phyloP scores from a whole-genome alignment of 1,140 invertebrate species.

The Drosophila kepulauana region DNA sequence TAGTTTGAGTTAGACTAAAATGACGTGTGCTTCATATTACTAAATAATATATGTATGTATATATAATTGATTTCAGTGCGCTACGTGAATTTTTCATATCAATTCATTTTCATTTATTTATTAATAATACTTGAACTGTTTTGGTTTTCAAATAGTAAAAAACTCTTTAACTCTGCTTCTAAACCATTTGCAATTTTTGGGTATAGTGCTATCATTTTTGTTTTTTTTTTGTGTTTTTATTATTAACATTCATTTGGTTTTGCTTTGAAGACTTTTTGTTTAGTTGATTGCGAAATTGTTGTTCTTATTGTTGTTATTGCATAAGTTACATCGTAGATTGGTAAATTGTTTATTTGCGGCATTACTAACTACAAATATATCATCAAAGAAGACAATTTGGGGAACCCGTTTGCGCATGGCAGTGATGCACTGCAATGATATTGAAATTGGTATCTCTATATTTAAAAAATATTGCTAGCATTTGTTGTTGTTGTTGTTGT shows the following conservation, averaged over 20 bases:
- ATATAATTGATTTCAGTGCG: slow-evolving; percentile 51
- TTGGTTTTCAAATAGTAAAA: slow-evolving; percentile 42
- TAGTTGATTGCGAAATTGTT: slow-evolving; percentile 59
- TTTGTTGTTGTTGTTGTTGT: slow-evolving; percentile 18
- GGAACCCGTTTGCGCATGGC: slow-evolving; percentile 76
- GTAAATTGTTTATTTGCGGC: slow-evolving; percentile 33
- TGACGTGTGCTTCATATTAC: slow-evolving; percentile 39
- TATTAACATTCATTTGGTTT: neutral
- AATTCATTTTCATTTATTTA: slow-evolving; percentile 28
- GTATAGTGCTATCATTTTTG: slow-evolving; percentile 10
- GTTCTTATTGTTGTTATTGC: slow-evolving; percentile 57
- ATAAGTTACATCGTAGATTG: slow-evolving; percentile 73
- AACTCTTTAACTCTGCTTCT: slow-evolving; percentile 20
- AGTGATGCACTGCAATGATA: slow-evolving; percentile 82
- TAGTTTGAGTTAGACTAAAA: slow-evolving; percentile 27
- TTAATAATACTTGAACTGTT: slow-evolving; percentile 69
- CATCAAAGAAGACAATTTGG: slow-evolving; percentile 69
- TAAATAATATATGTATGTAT: slow-evolving; percentile 18
- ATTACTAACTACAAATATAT: slow-evolving; percentile 31
- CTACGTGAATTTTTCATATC: slow-evolving; percentile 36
- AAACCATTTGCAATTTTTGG: slow-evolving; percentile 38
- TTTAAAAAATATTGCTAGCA: slow-evolving; percentile 15
- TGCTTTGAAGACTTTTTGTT: slow-evolving; percentile 41
- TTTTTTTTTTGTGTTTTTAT: neutral
- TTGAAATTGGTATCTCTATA: slow-evolving; percentile 38